Evolutionary conservation across 2,888 invertebrate genomes (phyloP).

Genomic region (Eupithecia abbreviata): DNA sequence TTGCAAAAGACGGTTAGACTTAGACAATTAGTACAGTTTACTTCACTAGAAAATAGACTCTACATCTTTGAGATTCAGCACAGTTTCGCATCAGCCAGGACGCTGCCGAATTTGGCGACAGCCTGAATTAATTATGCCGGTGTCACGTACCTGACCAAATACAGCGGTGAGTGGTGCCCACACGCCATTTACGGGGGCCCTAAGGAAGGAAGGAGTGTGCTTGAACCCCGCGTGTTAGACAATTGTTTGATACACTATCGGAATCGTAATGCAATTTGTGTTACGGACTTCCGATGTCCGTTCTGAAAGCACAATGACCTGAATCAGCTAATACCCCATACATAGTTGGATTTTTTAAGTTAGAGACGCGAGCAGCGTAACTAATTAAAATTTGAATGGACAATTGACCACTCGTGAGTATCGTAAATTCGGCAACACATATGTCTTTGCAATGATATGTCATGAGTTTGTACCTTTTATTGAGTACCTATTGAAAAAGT

Average conservation of each 20-base stretch:
- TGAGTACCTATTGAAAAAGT: conserved; percentile 42
- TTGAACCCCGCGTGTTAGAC: conserved; percentile 65
- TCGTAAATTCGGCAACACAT: conserved; percentile 44
- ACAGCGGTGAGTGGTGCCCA: conserved; percentile 66
- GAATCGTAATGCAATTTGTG: conserved; percentile 73
- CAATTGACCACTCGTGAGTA: conserved; percentile 29
- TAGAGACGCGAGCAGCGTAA: conserved; percentile 30
- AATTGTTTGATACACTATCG: conserved; percentile 53
- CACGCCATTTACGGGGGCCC: conserved; percentile 69
- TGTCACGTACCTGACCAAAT: conserved; percentile 80
- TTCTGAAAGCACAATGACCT: conserved; percentile 56
- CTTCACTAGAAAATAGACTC: conserved; percentile 59
- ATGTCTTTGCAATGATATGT: conserved; percentile 40
- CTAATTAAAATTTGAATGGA: conserved; percentile 32
- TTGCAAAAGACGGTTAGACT: conserved; percentile 72
- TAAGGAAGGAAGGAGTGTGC: conserved; percentile 78
- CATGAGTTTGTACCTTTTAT: conserved; percentile 25
- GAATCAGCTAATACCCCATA: conserved; percentile 32
- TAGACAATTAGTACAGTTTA: conserved; percentile 59
- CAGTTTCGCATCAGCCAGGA: conserved; percentile 59
- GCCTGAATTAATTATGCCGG: conserved; percentile 75
- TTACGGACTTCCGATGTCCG: conserved; percentile 68
- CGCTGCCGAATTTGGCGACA: conserved; percentile 72
- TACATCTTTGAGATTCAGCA: conserved; percentile 64
- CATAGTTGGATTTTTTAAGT: conserved; percentile 16